A percentile compares a stretch with the other conserved stretches of the same genome.
Conservation (phyloP, 2,797 vertebrate species). For the Xiphorhynchus erythropygius region DNA sequence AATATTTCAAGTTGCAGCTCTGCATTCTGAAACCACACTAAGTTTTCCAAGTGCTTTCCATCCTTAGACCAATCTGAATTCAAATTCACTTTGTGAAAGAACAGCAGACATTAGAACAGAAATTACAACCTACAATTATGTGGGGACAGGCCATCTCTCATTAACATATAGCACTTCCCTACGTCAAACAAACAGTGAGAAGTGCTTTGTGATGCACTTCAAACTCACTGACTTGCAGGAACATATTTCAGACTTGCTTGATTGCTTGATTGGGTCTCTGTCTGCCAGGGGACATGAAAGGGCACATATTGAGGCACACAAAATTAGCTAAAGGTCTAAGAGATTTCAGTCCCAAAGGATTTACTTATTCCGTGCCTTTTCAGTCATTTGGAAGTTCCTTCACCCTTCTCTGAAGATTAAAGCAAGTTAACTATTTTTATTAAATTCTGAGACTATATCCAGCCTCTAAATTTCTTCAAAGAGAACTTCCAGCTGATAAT, state of each 20-base stretch:
- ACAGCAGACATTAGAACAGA: not conserved
- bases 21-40: not conserved
- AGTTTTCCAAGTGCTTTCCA: not conserved
- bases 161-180: not conserved
- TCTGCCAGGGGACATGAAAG: not conserved
- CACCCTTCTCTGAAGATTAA: not conserved
- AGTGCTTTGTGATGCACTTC: not conserved
- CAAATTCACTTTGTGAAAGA: not conserved
- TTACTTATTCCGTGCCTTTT: not conserved
- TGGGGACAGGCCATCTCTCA: not conserved
- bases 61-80: not conserved
- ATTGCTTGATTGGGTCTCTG: not conserved
- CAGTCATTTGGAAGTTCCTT: constrained; percentile 5
- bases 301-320: not conserved
- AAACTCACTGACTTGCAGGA: not conserved
- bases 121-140: not conserved
- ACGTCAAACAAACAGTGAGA: not conserved
- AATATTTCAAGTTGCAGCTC: not conserved
- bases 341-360: not conserved
- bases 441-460: not conserved
- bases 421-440: not conserved
- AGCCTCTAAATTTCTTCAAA: not conserved
- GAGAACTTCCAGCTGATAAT: not conserved
- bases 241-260: not conserved
- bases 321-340: not conserved